These are phyloP conservation scores for Astyanax mexicanus DNA, from an alignment of 2,797 vertebrate genomes.

Conservation along the genomic window DNA sequence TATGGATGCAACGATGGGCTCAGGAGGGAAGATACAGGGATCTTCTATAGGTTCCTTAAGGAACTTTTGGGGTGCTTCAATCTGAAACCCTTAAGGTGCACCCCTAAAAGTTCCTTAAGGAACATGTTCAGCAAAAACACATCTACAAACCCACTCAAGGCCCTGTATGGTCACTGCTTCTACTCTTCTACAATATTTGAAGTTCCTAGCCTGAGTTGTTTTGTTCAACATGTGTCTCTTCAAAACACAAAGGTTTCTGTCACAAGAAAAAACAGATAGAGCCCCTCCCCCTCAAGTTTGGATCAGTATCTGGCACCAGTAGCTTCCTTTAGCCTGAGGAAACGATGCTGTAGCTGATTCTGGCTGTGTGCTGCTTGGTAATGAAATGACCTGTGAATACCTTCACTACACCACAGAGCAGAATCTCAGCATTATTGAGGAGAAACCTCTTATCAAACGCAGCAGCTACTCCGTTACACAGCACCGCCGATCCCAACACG, in stretches of 20 bases:
- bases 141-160: no score
- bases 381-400: conserved; percentile 13
- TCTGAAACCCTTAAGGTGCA: no score
- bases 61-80: no score
- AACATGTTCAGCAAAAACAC: no score
- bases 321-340: not conserved
- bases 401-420: not conserved
- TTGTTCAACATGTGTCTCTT: not conserved
- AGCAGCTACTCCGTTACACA: not conserved
- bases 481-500: not conserved
- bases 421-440: not conserved
- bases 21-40: no score
- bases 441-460: conserved; percentile 3
- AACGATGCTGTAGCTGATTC: conserved; percentile 16
- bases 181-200: no score
- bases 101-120: no score
- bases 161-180: no score
- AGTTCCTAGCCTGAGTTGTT: not conserved
- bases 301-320: not conserved
- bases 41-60: no score
- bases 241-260: not conserved
- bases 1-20: no score
- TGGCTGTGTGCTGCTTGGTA: conserved; percentile 8
- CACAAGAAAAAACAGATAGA: conserved; percentile 16
- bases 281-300: conserved; percentile 4